Percentiles rank a stretch among this genome's conserved stretches.
Conservation (phyloP, 2,888 invertebrate genomes). For the Agriopis aurantiaria region DNA sequence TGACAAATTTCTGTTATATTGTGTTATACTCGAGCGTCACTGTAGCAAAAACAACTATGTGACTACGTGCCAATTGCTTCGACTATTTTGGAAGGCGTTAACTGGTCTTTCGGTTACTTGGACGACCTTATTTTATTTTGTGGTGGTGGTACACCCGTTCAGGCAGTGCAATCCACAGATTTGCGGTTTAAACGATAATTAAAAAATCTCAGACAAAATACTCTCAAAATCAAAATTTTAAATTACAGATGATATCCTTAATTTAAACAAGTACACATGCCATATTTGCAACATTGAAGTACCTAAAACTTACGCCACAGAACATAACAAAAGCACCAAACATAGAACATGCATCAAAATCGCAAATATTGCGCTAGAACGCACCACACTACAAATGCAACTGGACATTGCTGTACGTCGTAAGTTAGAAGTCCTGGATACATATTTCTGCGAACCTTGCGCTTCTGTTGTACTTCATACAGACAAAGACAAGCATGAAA, state of each 20-base stretch:
- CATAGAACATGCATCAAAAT: conserved; percentile 53
- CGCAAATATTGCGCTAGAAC: conserved; percentile 48
- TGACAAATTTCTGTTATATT: too few relatives aligned
- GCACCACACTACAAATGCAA: conserved; percentile 48
- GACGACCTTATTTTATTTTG: too few relatives aligned
- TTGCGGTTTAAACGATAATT: too few relatives aligned
- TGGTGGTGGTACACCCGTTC: too few relatives aligned
- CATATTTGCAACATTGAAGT: conserved; percentile 58
- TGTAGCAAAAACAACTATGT: too few relatives aligned
- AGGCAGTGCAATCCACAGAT: too few relatives aligned
- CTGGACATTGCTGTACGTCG: conserved; percentile 3
- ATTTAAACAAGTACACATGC: conserved; percentile 45
- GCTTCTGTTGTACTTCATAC: conserved; percentile 32
- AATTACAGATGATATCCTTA: conserved; percentile 30
- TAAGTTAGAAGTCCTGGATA: conserved; percentile 21
- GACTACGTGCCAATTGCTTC: too few relatives aligned
- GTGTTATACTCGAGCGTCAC: too few relatives aligned
- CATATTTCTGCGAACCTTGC: conserved; percentile 54
- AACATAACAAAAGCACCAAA: conserved; percentile 52
- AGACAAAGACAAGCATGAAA: conserved; percentile 47
- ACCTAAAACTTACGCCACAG: conserved; percentile 47
- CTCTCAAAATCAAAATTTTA: neutral
- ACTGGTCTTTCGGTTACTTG: too few relatives aligned
- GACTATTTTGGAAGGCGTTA: too few relatives aligned
- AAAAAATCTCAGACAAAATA: too few relatives aligned